Percentiles rank a stretch among this genome's conserved stretches.
Conservation (phyloP, 2,888 invertebrate species). For the Eilema griseolum region DNA sequence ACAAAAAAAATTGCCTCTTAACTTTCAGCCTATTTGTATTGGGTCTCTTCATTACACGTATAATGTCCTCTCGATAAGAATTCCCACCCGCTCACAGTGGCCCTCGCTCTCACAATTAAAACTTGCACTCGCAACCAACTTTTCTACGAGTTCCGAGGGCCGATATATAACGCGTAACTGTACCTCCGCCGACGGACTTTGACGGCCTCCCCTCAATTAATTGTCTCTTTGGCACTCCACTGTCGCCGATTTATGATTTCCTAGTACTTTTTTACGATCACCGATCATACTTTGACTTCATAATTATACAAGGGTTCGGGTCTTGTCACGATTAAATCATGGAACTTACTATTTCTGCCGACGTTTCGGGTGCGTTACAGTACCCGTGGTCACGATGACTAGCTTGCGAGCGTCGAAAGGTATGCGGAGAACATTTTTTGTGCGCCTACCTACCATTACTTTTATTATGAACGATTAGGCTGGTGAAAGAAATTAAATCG, state of each 20-base stretch:
- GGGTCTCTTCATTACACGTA: no score
- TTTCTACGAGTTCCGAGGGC: conserved; percentile 46
- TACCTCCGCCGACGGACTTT: conserved; percentile 36
- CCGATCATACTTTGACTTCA: background rate
- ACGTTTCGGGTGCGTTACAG: no score
- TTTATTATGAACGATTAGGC: background rate
- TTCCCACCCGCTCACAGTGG: conserved; percentile 26
- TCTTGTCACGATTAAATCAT: no score
- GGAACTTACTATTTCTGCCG: no score
- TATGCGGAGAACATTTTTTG: no score
- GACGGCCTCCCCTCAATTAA: conserved; percentile 48
- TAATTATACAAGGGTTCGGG: no score
- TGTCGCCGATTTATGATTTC: conserved; percentile 11
- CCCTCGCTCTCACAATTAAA: conserved; percentile 57
- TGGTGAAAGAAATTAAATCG: background rate
- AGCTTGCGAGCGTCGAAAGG: no score
- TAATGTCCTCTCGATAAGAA: background rate
- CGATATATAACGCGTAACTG: conserved; percentile 36
- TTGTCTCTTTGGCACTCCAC: conserved; percentile 19
- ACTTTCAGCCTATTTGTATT: no score
- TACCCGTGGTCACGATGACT: no score
- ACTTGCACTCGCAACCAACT: conserved; percentile 54
- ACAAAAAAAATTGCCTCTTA: no score
- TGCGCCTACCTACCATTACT: no score
- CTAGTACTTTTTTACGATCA: conserved; percentile 8